Evolutionary conservation across 1,140 invertebrate genomes (phyloP).

Genomic region (Nymphalis io): DNA sequence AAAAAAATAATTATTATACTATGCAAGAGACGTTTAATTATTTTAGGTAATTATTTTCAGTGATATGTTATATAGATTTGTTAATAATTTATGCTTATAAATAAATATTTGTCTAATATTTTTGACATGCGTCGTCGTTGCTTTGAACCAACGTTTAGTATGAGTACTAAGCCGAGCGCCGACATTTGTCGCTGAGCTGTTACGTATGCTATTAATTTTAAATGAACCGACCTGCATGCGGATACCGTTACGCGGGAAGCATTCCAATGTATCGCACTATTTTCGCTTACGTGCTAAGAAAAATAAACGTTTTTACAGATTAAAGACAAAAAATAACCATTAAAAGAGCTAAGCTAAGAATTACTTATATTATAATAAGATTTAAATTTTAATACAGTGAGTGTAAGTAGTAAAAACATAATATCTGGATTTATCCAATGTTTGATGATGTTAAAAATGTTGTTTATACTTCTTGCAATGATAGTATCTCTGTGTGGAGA

Average conservation of each 20-base stretch:
- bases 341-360: not conserved
- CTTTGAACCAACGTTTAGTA: constrained; percentile 24
- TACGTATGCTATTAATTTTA: constrained; percentile 55
- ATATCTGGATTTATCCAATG: no score
- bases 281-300: constrained; percentile 12
- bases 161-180: constrained; percentile 30
- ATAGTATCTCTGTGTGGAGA: no score
- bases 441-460: no score
- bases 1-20: no score
- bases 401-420: no score
- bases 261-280: constrained; percentile 25
- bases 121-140: constrained; percentile 21
- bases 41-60: not conserved
- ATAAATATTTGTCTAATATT: constrained; percentile 19
- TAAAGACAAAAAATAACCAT: not conserved
- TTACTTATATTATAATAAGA: not conserved
- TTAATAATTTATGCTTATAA: constrained; percentile 11
- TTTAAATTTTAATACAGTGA: not conserved
- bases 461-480: no score
- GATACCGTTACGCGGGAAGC: constrained; percentile 13
- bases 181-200: constrained; percentile 36
- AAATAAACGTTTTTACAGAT: not conserved
- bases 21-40: no score
- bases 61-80: not conserved
- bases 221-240: constrained; percentile 39